A percentile compares a stretch with the other conserved stretches of the same genome.
Conservation (phyloP, 2,888 invertebrate species). For the Eupelmus urozonus region DNA sequence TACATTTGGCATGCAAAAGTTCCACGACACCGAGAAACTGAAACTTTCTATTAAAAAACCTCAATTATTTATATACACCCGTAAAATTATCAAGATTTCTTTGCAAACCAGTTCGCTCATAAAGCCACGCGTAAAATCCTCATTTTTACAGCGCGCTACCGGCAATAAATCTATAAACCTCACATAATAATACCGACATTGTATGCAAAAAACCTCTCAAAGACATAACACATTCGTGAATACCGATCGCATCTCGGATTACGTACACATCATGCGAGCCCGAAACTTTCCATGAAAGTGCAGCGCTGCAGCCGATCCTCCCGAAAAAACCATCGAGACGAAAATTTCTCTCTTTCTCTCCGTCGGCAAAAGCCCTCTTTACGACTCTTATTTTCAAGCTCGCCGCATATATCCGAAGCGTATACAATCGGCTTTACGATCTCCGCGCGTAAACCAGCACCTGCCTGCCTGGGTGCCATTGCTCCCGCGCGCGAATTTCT, state of each 20-base stretch:
- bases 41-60: slow-evolving; percentile 28
- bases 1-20: not conserved
- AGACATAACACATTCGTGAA: not conserved
- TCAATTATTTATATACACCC: slow-evolving; percentile 5
- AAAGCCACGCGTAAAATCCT: slow-evolving; percentile 34
- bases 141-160: slow-evolving; percentile 12
- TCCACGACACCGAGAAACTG: not conserved
- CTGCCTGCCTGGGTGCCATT: slow-evolving; percentile 18
- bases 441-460: slow-evolving; percentile 16
- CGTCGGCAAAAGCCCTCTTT: not conserved
- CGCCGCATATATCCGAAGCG: not conserved
- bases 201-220: slow-evolving; percentile 33
- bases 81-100: slow-evolving; percentile 38
- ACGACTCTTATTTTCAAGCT: not conserved
- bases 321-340: not conserved
- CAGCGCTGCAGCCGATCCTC: not conserved
- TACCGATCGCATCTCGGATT: slow-evolving; percentile 12
- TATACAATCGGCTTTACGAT: slow-evolving; percentile 36
- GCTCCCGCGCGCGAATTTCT: slow-evolving; percentile 25
- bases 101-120: slow-evolving; percentile 7
- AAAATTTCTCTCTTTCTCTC: slow-evolving; percentile 3
- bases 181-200: slow-evolving; percentile 32
- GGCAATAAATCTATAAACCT: slow-evolving; percentile 31
- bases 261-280: slow-evolving; percentile 5
- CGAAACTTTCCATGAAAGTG: slow-evolving; percentile 38